Evolutionary conservation across 2,113 vertebrate genomes (phyloP).

Genomic region (Myotis lucifugus): DNA sequence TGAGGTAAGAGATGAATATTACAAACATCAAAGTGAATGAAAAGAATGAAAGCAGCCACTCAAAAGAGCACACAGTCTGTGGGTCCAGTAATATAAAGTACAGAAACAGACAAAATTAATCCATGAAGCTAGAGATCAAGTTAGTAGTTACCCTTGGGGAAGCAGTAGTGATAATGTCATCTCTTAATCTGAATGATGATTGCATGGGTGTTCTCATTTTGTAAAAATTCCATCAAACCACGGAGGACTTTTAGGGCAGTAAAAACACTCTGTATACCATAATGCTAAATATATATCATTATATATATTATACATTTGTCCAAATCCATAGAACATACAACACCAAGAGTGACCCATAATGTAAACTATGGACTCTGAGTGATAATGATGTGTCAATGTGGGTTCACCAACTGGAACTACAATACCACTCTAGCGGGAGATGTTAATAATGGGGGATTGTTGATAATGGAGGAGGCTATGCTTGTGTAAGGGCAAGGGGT

Average conservation of each 20-base stretch:
- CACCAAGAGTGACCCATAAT: background rate
- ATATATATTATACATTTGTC: background rate
- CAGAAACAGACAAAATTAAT: background rate
- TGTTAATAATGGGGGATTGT: too few species aligned
- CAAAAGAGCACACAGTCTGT: background rate
- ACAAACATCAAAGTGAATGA: background rate
- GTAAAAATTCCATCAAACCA: background rate
- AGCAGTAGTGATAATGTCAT: background rate
- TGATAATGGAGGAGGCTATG: background rate
- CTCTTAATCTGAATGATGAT: background rate
- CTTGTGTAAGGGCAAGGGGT: too few species aligned
- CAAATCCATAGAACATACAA: background rate
- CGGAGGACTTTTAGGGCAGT: background rate
- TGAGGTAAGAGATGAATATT: background rate
- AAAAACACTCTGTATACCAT: background rate
- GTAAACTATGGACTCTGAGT: background rate
- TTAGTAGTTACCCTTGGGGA: background rate
- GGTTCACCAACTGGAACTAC: background rate
- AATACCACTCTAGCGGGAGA: too few species aligned
- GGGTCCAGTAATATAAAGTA: background rate
- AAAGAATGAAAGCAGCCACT: background rate
- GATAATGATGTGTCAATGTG: background rate
- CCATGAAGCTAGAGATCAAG: background rate
- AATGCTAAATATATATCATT: background rate
- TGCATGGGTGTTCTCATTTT: background rate